Evolutionary conservation across 2,888 invertebrate species (phyloP).

Genomic region (Andrena trimmerana): DNA sequence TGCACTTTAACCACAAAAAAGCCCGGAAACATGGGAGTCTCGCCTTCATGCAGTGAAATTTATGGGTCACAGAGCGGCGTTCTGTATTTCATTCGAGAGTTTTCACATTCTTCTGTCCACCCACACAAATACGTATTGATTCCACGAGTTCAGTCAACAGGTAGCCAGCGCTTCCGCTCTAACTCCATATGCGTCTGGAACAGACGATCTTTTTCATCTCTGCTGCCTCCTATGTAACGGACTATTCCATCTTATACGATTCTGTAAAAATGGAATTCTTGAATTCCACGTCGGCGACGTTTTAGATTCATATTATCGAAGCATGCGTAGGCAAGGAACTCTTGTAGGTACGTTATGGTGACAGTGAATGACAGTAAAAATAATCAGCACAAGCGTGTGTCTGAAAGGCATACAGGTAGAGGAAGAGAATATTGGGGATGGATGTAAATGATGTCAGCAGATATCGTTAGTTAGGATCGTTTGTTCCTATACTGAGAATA

Average conservation of each 20-base stretch:
- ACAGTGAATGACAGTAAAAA: too few species aligned
- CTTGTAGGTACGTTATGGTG: background rate
- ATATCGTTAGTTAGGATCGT: too few species aligned
- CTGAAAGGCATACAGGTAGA: too few species aligned
- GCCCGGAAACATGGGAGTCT: background rate
- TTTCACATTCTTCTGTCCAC: conserved; percentile 42
- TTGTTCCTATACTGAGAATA: too few species aligned
- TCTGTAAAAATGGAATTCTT: background rate
- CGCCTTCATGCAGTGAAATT: too few species aligned
- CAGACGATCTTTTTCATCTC: conserved; percentile 14
- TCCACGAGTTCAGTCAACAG: conserved; percentile 54
- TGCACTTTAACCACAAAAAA: background rate
- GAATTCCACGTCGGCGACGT: background rate
- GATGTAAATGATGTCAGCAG: too few species aligned
- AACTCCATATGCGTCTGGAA: background rate
- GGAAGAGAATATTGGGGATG: too few species aligned
- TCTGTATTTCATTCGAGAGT: conserved; percentile 17
- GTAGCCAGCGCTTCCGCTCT: conserved; percentile 31
- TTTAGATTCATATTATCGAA: background rate
- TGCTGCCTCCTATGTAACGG: background rate
- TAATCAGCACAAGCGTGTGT: too few species aligned
- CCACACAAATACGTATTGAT: conserved; percentile 51
- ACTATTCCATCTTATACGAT: background rate
- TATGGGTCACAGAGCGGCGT: too few species aligned
- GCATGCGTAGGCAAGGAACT: background rate